phyloP scores from a whole-genome alignment of 2,113 vertebrate species.

The Salvelinus alpinus region DNA sequence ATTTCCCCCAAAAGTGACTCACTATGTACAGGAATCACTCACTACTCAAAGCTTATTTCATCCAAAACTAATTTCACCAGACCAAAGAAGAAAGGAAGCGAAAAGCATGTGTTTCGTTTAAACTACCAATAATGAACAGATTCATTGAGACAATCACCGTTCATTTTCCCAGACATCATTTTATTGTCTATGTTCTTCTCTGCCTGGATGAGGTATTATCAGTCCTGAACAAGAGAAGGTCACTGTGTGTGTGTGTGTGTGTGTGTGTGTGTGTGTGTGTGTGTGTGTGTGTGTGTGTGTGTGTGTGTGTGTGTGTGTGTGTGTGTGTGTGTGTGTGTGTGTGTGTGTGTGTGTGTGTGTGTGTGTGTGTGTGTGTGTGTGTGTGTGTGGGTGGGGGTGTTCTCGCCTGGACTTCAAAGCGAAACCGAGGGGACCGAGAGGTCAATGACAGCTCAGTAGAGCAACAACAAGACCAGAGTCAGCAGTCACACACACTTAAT shows the following conservation, averaged over 20 bases:
- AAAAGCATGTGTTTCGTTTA: not conserved
- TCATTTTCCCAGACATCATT: not conserved
- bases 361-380: not conserved
- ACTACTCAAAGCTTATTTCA: not conserved
- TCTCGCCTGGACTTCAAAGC: conserved; percentile 3
- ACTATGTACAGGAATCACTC: not conserved
- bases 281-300: not conserved
- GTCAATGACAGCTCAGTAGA: conserved; percentile 51
- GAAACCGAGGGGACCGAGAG: conserved; percentile 35
- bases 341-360: too few relatives aligned
- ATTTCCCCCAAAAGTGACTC: too few relatives aligned
- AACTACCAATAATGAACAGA: not conserved
- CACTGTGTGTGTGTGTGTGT: conserved; percentile 9
- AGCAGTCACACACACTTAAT: conserved; percentile 33
- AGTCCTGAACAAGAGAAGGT: conserved; percentile 9
- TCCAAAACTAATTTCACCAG: not conserved
- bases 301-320: conserved; percentile 12
- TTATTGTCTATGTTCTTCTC: not conserved
- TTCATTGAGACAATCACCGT: not conserved
- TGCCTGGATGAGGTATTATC: conserved; percentile 46
- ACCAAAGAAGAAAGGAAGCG: not conserved
- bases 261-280: conserved; percentile 13
- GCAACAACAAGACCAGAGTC: conserved; percentile 29
- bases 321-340: not conserved
- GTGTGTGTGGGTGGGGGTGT: too few relatives aligned